Evolutionary conservation across 2,113 vertebrate species (phyloP), one percentile per base, ranked within the genome.

Genomic region (Tupaia chinensis): DNA sequence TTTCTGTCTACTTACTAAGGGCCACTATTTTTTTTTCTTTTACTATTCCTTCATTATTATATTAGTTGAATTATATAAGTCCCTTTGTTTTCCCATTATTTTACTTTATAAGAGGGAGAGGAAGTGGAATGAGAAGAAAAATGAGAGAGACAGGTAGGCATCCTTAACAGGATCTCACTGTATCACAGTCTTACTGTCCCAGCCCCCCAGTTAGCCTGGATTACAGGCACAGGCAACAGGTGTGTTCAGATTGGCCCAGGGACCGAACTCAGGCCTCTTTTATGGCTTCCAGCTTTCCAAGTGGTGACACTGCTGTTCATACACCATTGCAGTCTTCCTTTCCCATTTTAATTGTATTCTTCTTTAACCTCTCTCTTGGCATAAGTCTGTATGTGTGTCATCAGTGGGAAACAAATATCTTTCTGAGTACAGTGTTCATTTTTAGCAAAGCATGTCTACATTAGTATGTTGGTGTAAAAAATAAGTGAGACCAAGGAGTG

Each of bases 381-480:
- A n/a, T 85, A 82, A 74, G 9, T 23, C 54, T 84, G 11, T 1
- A 77, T 3, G 11, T 72, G 63, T 56, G 20, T 61, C 14, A 56
- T 29, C 4, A 68, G 1, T 77, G 27, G 27, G 20, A 92, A 89
- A 76, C 60, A 44, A 44, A 65, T 69, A 14, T 17, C 17, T 70
- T 91, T 88, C 87, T 25, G 7, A 53, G 34, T 91, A 6, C 83
- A 63, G 25, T 81, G 3, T 34, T 93, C 27, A n/a, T 90, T 85
- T 96, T 87, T 69, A 87, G 20, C 63, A 90, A 0, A 90, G 32
- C 44, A n/a, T 92, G 15, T 84, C 72, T 95, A 23, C 3, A 10
- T 91, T 93, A 63, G 23, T 79, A 56, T 91, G 10, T 73, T 69
- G 72, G 29, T 90, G 69, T 85, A 4, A 93, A 87, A 91, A 91